Conservation (phyloP, 2,797 vertebrate species). For the Clangula hyemalis region DNA sequence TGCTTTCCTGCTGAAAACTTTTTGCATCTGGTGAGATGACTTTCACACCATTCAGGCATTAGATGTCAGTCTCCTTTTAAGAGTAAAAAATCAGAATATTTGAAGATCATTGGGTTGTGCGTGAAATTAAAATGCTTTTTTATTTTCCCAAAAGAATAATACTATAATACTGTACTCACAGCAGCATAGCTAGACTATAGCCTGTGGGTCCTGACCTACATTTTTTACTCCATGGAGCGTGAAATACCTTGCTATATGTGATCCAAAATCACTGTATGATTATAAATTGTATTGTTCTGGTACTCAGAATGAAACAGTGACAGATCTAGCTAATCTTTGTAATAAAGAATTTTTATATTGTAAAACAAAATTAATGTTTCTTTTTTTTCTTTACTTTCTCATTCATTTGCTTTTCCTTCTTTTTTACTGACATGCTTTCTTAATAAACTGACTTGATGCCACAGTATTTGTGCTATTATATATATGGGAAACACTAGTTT, state of each 20-base stretch:
- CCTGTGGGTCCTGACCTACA: constrained; percentile 46
- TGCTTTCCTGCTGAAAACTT: background rate
- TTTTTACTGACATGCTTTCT: background rate
- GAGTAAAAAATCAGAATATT: background rate
- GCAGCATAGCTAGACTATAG: constrained; percentile 11
- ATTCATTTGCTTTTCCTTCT: background rate
- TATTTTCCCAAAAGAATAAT: constrained; percentile 33
- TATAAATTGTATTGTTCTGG: constrained; percentile 7
- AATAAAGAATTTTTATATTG: background rate
- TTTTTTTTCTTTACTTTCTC: background rate
- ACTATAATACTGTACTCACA: constrained; percentile 1
- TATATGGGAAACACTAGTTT: background rate
- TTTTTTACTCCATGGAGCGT: constrained; percentile 47
- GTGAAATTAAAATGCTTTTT: constrained; percentile 52
- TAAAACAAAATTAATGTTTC: background rate
- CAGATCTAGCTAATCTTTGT: background rate
- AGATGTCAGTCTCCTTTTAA: background rate
- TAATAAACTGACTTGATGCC: background rate
- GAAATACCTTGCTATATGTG: constrained; percentile 26
- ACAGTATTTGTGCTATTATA: background rate
- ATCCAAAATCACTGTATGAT: constrained; percentile 1
- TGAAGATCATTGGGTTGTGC: constrained; percentile 42
- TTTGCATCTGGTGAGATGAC: background rate
- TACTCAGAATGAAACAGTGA: constrained; percentile 9
- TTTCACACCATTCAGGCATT: constrained; percentile 2